A percentile compares a stretch with the other conserved stretches of the same genome.
Conservation (phyloP, 2,888 invertebrate genomes). For the Keiferia lycopersicella region DNA sequence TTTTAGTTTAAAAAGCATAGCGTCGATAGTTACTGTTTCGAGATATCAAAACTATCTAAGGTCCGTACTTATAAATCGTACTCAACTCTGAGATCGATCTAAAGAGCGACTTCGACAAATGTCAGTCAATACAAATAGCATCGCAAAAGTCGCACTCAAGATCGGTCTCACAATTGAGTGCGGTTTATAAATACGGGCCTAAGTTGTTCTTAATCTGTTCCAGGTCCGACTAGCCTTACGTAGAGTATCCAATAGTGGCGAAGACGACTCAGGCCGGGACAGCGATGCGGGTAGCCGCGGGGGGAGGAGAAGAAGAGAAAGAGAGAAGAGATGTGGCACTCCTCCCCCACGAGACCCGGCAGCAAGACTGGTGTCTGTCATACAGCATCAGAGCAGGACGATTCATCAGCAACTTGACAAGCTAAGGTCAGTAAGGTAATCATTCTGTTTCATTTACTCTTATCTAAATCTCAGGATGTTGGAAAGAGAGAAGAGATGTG, state of each 20-base stretch:
- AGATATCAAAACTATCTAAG: too few species aligned
- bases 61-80: too few species aligned
- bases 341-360: slow-evolving; percentile 66
- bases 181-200: too few species aligned
- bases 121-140: too few species aligned
- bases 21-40: too few species aligned
- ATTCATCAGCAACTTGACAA: slow-evolving; percentile 76
- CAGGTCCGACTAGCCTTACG: slow-evolving; percentile 75
- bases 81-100: too few species aligned
- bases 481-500: slow-evolving; percentile 58
- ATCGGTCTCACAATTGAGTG: too few species aligned
- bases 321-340: slow-evolving; percentile 62
- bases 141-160: too few species aligned
- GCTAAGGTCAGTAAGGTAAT: slow-evolving; percentile 54
- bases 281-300: slow-evolving; percentile 68
- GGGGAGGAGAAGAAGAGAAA: slow-evolving; percentile 55
- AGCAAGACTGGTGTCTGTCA: slow-evolving; percentile 68
- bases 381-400: slow-evolving; percentile 73
- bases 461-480: not conserved
- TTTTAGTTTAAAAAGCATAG: too few species aligned
- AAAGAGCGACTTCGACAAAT: too few species aligned
- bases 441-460: not conserved
- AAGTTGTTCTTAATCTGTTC: too few species aligned
- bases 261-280: slow-evolving; percentile 76
- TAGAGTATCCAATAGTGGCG: slow-evolving; percentile 72